Conservation (phyloP, 2,113 vertebrate genomes). For the Neoarius graeffei region DNA sequence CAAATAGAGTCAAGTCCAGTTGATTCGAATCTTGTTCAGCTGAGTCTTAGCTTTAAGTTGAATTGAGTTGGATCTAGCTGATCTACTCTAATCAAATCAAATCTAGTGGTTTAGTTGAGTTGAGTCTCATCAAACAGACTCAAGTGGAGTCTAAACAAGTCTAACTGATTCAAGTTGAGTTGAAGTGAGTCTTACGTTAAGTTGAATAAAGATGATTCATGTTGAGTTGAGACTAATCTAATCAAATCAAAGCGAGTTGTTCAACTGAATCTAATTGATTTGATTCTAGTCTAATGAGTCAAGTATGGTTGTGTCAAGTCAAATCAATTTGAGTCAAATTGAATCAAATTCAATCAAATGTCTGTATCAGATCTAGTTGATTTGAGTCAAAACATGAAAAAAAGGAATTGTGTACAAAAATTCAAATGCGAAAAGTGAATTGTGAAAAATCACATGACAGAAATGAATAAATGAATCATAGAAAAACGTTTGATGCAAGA, state of each 20-base stretch:
- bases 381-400: neutral
- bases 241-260: neutral
- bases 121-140: neutral
- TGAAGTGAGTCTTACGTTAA: neutral
- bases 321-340: neutral
- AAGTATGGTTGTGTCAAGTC: neutral
- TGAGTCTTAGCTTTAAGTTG: too few relatives aligned
- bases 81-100: neutral
- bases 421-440: neutral
- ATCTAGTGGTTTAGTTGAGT: neutral
- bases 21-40: neutral
- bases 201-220: neutral
- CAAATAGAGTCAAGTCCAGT: neutral
- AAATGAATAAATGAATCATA: neutral
- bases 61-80: too few relatives aligned
- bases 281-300: neutral
- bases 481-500: neutral
- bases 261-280: neutral
- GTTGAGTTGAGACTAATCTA: neutral
- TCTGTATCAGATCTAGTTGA: neutral
- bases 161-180: neutral
- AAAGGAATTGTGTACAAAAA: too few relatives aligned
- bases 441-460: neutral
- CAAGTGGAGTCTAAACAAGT: neutral
- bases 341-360: neutral